Percentiles rank a stretch among this genome's conserved stretches.
These are phyloP conservation scores for Caerostris extrusa DNA, from an alignment of 1,140 invertebrate genomes.

Conservation along the genomic window DNA sequence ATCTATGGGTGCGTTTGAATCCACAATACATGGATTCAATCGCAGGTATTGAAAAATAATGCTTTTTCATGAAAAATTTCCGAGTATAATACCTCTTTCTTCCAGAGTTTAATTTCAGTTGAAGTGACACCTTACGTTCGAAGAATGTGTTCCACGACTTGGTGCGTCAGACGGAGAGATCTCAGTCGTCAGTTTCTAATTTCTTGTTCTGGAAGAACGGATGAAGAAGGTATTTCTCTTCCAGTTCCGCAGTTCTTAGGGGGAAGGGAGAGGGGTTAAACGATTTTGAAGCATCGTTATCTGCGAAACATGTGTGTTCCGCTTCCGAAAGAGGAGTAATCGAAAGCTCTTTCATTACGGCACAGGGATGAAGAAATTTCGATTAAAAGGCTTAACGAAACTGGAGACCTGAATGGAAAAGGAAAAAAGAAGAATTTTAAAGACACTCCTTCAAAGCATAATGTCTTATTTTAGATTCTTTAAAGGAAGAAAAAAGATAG, in stretches of 20 bases:
- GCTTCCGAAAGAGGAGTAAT: not conserved
- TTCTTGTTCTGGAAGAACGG: not conserved
- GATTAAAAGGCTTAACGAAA: slow-evolving; percentile 16
- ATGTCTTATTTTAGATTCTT: not conserved
- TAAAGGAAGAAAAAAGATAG: not conserved
- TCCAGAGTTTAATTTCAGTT: too few relatives aligned
- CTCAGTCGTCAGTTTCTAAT: not conserved
- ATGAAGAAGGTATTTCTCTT: not conserved
- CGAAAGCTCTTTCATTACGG: slow-evolving; percentile 27
- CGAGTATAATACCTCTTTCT: too few relatives aligned
- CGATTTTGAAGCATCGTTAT: slow-evolving; percentile 31
- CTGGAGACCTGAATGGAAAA: not conserved
- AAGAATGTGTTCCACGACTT: not conserved
- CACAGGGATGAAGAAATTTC: slow-evolving; percentile 11
- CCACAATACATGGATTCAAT: too few relatives aligned
- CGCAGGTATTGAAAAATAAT: too few relatives aligned
- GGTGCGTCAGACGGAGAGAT: not conserved
- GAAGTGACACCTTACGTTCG: too few relatives aligned
- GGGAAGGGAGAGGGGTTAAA: not conserved
- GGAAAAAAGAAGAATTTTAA: not conserved
- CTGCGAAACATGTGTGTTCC: not conserved
- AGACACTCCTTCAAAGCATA: not conserved
- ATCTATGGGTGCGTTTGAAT: too few relatives aligned
- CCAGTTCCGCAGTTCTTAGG: not conserved
- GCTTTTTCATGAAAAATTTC: too few relatives aligned